phyloP scores from a whole-genome alignment of 1,140 invertebrate genomes.

The Drosophila seguyi region DNA sequence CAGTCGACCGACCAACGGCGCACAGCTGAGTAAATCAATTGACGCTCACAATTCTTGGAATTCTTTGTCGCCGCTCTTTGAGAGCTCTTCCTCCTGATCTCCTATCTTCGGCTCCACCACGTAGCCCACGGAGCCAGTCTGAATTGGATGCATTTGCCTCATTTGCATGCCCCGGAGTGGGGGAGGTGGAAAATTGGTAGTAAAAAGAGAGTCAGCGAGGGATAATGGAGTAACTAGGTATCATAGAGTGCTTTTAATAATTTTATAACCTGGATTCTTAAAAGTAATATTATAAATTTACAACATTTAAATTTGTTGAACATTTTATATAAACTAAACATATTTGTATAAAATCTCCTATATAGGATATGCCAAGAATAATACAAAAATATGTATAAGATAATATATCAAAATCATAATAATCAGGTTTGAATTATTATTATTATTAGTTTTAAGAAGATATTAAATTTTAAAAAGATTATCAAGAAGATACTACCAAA shows the following conservation, averaged over 20 bases:
- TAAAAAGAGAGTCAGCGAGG: neutral
- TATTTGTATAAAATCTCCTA: neutral
- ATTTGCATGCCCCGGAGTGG: constrained; percentile 28
- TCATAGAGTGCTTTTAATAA: neutral
- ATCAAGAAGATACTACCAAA: neutral
- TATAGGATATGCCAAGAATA: neutral
- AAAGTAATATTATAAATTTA: neutral
- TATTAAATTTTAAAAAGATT: no score
- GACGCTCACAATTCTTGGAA: constrained; percentile 81
- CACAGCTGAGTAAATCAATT: constrained; percentile 83
- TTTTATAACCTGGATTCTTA: no score
- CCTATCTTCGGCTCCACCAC: constrained; percentile 25
- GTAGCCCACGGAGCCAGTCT: constrained; percentile 8
- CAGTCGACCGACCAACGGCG: constrained; percentile 18
- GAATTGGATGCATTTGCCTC: constrained; percentile 37
- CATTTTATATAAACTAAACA: neutral
- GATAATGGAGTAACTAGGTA: constrained; percentile 1
- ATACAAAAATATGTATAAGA: neutral
- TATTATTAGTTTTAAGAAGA: no score
- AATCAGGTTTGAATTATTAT: no score
- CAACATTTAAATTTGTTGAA: neutral
- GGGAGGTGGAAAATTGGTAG: constrained; percentile 2
- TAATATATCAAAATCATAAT: neutral
- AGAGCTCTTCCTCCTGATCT: constrained; percentile 26
- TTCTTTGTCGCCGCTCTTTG: constrained; percentile 53